Evolutionary conservation across 2,113 vertebrate species (phyloP).

Genomic region (Thunnus thynnus): DNA sequence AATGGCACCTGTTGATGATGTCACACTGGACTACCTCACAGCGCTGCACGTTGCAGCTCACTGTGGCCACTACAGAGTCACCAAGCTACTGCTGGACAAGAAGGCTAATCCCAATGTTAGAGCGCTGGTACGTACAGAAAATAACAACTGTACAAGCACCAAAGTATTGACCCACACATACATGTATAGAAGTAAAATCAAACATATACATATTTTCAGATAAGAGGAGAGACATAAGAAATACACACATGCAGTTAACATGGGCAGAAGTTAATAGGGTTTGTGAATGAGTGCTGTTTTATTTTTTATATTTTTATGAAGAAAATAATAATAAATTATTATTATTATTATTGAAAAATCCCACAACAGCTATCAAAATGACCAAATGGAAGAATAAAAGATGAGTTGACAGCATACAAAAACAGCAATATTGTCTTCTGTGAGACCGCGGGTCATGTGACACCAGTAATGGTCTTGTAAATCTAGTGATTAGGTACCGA

Average conservation of each 20-base stretch:
- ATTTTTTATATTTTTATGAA: too few relatives aligned
- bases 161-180: background rate
- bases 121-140: conserved; percentile 88
- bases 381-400: too few relatives aligned
- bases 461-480: background rate
- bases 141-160: background rate
- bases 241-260: background rate
- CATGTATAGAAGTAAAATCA: background rate
- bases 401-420: background rate
- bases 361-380: too few relatives aligned
- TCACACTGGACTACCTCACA: conserved; percentile 97
- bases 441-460: background rate
- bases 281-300: too few relatives aligned
- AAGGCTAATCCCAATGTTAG: conserved; percentile 96
- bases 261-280: background rate
- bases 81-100: conserved; percentile 98
- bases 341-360: too few relatives aligned
- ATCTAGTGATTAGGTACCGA: background rate
- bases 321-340: too few relatives aligned
- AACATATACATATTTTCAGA: background rate
- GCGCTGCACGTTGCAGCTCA: conserved; percentile 97
- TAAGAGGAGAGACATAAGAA: background rate
- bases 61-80: conserved; percentile 98
- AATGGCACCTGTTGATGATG: conserved; percentile 96
- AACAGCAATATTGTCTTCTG: background rate